Base-by-base conservation (phyloP, 2,113 vertebrate species). In the Gorsachius goisagi region DNA sequence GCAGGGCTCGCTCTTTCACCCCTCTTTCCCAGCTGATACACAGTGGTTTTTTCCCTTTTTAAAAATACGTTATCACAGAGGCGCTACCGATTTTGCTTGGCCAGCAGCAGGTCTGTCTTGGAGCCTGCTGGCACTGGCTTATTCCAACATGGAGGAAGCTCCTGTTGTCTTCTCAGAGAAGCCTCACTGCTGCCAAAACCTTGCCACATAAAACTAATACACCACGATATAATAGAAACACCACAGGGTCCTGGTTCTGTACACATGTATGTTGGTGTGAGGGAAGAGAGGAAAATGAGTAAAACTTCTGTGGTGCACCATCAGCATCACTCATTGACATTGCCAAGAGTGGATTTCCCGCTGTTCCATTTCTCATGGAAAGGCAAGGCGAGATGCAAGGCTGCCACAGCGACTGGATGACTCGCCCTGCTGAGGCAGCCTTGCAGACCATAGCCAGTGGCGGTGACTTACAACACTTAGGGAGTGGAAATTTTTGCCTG, bases 51-150 rank as follows among this genome's bases (percentile, higher is more conserved):
- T 41, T 21, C 11, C 11, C 7, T 26, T 44, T 49, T 56, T 13
- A 13, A 41, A 15, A 80, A 47, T 12, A n/a, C 0, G 1, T n/a
- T 64, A 17, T 13, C 9, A 7, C 24, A 35, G 41, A 64, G 24
- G 15, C 2, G 3, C 16, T 41, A 41, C 6, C 8, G 20, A 4
- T 4, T 4, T 41, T 0, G 3, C 26, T 60, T 75, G 78, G 18
- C 18, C 26, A 60, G 4, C 3, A 14, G 12, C 0, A 0, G 9
- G 20, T 55, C 24, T 2, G 0, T 41, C 39, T 24, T 55, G 13
- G 15, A 39, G 55, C 12, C 3, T 0, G 2, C 30, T 76, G 49
- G 24, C 9, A 41, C 1, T 41, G 63, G 10, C 24, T 41, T 20
- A 49, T 11, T 32, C 2, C 1, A 2, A 33, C 15, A 27, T 5